These are phyloP conservation scores for Anser brachyrhynchus DNA, from an alignment of 2,113 vertebrate genomes.

Conservation along the genomic window DNA sequence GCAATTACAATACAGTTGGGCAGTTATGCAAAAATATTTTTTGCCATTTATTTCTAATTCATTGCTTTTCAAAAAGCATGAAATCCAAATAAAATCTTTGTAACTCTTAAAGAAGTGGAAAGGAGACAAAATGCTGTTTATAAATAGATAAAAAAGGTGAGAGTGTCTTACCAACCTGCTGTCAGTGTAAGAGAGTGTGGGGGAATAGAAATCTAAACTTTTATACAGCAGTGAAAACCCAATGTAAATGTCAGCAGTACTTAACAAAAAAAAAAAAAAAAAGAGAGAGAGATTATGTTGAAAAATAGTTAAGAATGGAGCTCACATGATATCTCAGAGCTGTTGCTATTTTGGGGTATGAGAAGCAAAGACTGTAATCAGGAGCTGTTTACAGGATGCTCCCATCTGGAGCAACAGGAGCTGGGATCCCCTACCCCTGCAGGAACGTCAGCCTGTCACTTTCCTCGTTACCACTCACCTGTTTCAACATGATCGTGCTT, in stretches of 20 bases:
- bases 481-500: neutral
- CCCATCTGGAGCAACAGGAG: neutral
- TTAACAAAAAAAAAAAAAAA: neutral
- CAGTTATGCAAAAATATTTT: slow-evolving; percentile 8
- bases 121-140: neutral
- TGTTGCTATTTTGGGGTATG: neutral
- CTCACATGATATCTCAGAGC: neutral
- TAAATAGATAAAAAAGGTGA: neutral
- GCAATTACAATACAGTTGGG: slow-evolving; percentile 35
- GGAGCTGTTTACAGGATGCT: neutral
- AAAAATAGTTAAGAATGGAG: neutral
- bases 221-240: neutral
- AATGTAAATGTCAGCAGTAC: neutral
- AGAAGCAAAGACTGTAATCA: neutral
- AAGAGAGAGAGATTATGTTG: neutral
- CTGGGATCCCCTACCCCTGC: neutral
- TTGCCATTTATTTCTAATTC: slow-evolving; percentile 35
- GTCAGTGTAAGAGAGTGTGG: neutral
- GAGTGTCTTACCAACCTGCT: neutral
- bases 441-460: neutral
- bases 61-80: neutral
- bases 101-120: neutral
- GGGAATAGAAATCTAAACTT: neutral
- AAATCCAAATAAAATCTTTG: slow-evolving; percentile 3
- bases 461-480: neutral